Evolutionary conservation across 2,888 invertebrate species (phyloP), one percentile per base, ranked within the genome.

Genomic region (Neoaliturus tenellus): DNA sequence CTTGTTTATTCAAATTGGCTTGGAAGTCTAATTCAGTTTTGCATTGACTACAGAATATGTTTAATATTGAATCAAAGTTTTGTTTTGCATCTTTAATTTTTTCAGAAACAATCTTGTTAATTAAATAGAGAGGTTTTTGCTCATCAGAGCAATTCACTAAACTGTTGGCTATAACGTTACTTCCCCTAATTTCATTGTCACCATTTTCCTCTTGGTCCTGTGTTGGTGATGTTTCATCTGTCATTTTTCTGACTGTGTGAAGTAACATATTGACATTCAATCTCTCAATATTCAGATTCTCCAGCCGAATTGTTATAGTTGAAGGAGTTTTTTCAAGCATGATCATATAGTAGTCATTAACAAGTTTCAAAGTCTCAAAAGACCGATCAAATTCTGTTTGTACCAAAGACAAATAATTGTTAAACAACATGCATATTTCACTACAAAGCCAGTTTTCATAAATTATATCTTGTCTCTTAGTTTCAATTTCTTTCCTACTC

Each of bases 361-460:
- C 67, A 6, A 92, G 86, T 73, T 90, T 90, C 23, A 91, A 73
- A 5, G 90, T 91, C 84, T 91, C 90, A 25, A 90, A 89, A 90
- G 91, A 90, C 71, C 94, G 91, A 88, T 94, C 94, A 14, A 93
- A 78, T 90, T 95, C 95, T n/a, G 92, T 88, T 89, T 94, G 94
- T 90, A 93, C 90, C 67, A 92, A 91, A 0, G 91, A 92, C 69
- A 93, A 90, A 86, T 92, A 93, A 35, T 92, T 91, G 87, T 94
- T 93, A 0, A 90, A 90, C 87, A 94, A 90, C 71, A 92, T 90
- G 23, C 91, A 91, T 6, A 93, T 89, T 88, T 94, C 93, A 84
- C 91, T 91, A 85, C 92, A 89, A 0, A 92, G 89, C 94, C 94
- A 95, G 85, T 93, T 92, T 83, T 93, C 92, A 80, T 87, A 87